Evolutionary conservation across 2,113 vertebrate species (phyloP), one percentile per base, ranked within the genome.

Genomic region (Gymnogyps californianus): DNA sequence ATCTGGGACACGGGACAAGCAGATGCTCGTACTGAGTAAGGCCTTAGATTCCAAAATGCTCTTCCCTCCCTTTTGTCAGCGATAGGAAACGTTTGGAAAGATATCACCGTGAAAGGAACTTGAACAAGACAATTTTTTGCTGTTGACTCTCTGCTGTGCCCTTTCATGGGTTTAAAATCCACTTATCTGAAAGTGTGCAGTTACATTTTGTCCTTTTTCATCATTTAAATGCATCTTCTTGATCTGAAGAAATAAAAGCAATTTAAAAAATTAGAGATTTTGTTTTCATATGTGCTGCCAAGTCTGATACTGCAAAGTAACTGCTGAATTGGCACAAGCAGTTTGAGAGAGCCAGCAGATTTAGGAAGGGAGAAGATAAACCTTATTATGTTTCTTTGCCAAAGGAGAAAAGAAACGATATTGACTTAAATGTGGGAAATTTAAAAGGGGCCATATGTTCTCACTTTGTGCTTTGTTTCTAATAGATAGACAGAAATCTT

Each of bases 401-500:
- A 96, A 98, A 98, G 97, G 93, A 98, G 98, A 97, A 98, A 98
- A 97, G 98, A 98, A 98, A 96, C 88, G 98, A 98, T 98, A 98
- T 98, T 98, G 98, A 99, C 98, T 99, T 98, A 98, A 99, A 99
- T 98, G 98, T 98, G 98, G 97, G 98, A 98, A 99, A 99, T 99
- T 98, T 98, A 98, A 98, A 98, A 98, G 98, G 97, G 98, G 97
- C 98, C 98, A 98, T 98, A 98, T 98, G 98, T 99, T 99, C 98
- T 98, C 97, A 98, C 98, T 98, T 98, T 98, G 98, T 98, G 99
- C 98, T 99, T 99, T 98, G 99, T 99, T 99, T 99, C 98, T 98
- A 98, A 98, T 98, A 98, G 99, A 99, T 99, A 99, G 98, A 97
- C 98, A 96, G 97, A 98, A 98, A 98, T 98, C 99, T 99, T 99